Evolutionary conservation across 2,113 vertebrate species (phyloP), one percentile per base, ranked within the genome.

Genomic region (Urocitellus parryii): DNA sequence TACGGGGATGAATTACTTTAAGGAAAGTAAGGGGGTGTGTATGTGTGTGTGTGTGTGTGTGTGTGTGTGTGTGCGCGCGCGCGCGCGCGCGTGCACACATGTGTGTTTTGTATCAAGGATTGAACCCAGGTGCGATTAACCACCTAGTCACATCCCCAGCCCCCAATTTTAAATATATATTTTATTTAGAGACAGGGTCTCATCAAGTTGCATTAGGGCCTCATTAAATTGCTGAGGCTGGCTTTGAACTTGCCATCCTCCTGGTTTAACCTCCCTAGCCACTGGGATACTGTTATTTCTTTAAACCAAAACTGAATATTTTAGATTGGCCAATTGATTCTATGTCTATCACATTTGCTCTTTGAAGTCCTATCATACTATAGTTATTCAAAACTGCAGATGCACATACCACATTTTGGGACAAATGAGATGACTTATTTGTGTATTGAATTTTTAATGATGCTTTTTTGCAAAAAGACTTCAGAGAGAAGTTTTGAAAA

Each of bases 371-470:
- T 92, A 95, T 96, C 97, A 91, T 25, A 96, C 39, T 96, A 96
- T 51, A 63, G 79, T 96, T 97, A 97, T 97, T 98, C 91, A 97
- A 63, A 98, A 93, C 37, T 88, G 68, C 97, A 98, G 96, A 97
- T 97, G 91, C 76, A 96, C 2, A 93, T 25, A 80, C n/a, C 45
- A 96, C 90, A 97, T 90, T 97, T 96, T 79, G 97, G 93, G 90
- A 98, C 95, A 97, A 98, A 97, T 91, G 76, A 97, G 78, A 98
- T 90, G 94, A 98, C 65, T 86, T 97, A 98, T 88, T 94, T 98
- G 34, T 97, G 53, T 70, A 91, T 18, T 97, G 97, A 98, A 98
- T 97, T 95, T 97, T 98, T 98, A 98, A 98, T 97, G 32, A 96
- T 93, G 3, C 91, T 98, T 98, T 45, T 56, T 32, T 96, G 39